Conservation (phyloP, 2,888 invertebrate species). For the Apamea epomidion region DNA sequence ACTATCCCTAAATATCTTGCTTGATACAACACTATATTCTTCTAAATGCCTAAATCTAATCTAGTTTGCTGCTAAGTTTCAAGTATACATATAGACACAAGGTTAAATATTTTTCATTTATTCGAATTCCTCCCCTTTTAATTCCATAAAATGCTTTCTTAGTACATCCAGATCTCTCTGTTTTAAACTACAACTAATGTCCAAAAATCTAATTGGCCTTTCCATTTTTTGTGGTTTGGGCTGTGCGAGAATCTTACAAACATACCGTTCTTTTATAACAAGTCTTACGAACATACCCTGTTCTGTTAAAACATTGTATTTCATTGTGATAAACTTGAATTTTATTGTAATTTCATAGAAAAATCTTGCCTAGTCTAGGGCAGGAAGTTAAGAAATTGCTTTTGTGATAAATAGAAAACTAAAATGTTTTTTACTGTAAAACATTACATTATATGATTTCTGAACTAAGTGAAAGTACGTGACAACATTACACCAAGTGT, state of each 20-base stretch:
- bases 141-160: background rate
- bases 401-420: background rate
- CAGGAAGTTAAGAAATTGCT: background rate
- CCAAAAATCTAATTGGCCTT: background rate
- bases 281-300: background rate
- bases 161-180: background rate
- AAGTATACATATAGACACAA: background rate
- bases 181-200: background rate
- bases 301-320: background rate
- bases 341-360: too few relatives aligned
- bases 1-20: background rate
- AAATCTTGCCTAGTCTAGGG: too few relatives aligned
- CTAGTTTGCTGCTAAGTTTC: background rate
- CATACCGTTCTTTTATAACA: too few relatives aligned
- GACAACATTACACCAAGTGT: constrained; percentile 21
- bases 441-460: constrained; percentile 11
- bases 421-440: background rate
- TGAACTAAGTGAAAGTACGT: constrained; percentile 30
- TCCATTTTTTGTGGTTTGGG: background rate
- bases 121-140: background rate
- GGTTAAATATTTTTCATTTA: background rate
- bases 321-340: background rate
- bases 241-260: background rate
- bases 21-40: background rate
- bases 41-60: background rate